Base-by-base conservation (phyloP, 2,888 invertebrate genomes). In the Drosophila demipolita region DNA sequence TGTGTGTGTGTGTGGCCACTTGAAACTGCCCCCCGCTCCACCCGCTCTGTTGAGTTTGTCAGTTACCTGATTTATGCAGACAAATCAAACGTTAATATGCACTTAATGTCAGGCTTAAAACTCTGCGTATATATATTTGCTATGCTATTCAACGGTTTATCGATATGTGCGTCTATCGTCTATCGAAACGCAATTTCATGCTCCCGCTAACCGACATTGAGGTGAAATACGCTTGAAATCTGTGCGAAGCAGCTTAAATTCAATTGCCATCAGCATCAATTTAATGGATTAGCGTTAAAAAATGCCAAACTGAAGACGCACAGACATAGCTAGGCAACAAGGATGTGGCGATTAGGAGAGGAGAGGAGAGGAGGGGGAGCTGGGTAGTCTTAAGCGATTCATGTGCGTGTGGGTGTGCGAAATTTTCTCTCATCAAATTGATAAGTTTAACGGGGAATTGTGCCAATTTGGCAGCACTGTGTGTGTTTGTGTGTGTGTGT, bases 391-490 rank as follows among this genome's bases (percentile, higher is more conserved):
- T 58, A 66, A 66, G 55, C 73, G 67, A 52, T 63, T 48, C 38
- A 17, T 49, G 40, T 32, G 9, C 42, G 75, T 53, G 20, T 29
- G 23, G 15, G n/a, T 74, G 75, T 76, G 66, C 45, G 62, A 73
- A 73, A 75, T 65, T 68, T 62, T 74, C 74, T 71, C 78, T 78
- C 82, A 83, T 83, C 89, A 86, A 87, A 86, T 83, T 87, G 85
- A 89, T 88, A 87, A 88, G 89, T 88, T 90, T 85, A 89, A 78
- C 80, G 76, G 80, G 86, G 87, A 89, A 87, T 86, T 90, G 89
- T 87, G 89, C 83, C 89, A 90, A 89, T 90, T 89, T 90, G 74
- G 66, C 42, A 58, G 61, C 36, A 58, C 61, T 45, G 55, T 32
- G 59, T 50, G 65, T 45, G 55, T 49, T 35, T 35, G 54, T 2